Base-by-base conservation (phyloP, 2,888 invertebrate genomes). In the Cataglyphis livida region DNA sequence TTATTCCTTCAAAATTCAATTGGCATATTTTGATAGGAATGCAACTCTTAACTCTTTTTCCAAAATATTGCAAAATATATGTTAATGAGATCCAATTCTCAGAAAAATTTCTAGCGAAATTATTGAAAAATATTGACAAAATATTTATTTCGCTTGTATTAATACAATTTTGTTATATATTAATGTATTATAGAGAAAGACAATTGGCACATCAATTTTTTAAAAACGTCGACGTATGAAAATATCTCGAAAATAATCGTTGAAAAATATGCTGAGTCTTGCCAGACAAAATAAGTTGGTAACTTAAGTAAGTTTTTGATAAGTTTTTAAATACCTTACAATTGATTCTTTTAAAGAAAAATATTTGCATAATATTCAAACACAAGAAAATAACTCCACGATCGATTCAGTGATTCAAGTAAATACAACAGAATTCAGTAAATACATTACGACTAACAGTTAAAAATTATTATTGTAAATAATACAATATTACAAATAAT, bases 51-150 rank as follows among this genome's bases (percentile, higher is more conserved):
- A 54, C 28, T 48, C 44, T 48, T 48, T 48, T 48, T 48, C 44
- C 15, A 48, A 15, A 15, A 44, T 3, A 44, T 44, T 44, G 41
- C 41, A 44, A 44, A 44, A 44, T 51, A n/a, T 51, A 7, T n/a
- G n/a, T 51, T 51, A n/a, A 70, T 32, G 89, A 32, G 3, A 21
- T 21, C 21, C 21, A 5, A 21, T 57, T 57, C 21, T 54, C 21
- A 21, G 6, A 21, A 21, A 57, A 57, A 57, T 1, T 15, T 57
- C 12, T 57, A 57, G 1, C n/a, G 1, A 54, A 21, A n/a, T 21
- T 21, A 21, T 57, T 57, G 12, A 57, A n/a, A 21, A n/a, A 21
- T 21, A 21, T 57, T 57, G 2, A 51, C 51, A n/a, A 7, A 6
- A 54, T 12, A 21, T 21, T 57, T 57, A 51, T 6, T 51, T 51